Percentiles rank a stretch among this genome's conserved stretches.
Conservation (phyloP, 2,113 vertebrate species). For the Girardinichthys multiradiatus region DNA sequence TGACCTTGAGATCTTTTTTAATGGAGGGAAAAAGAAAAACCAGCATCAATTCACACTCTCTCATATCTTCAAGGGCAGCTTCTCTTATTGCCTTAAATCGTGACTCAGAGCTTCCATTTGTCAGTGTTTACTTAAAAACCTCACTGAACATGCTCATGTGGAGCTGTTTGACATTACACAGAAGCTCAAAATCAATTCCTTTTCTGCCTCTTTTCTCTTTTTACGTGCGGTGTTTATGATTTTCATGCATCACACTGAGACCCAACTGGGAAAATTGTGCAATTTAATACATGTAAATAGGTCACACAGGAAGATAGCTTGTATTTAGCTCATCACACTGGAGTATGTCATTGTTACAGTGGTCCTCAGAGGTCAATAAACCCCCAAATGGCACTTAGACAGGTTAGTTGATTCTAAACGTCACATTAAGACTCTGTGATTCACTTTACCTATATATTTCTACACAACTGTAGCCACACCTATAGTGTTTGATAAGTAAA, state of each 20-base stretch:
- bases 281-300: slow-evolving; percentile 28
- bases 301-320: slow-evolving; percentile 18
- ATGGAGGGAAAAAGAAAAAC: not conserved
- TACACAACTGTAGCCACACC: slow-evolving; percentile 3
- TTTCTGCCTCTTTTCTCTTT: not conserved
- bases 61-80: slow-evolving; percentile 45
- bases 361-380: slow-evolving; percentile 5
- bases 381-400: slow-evolving; percentile 62
- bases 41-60: slow-evolving; percentile 33
- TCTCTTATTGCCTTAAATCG: slow-evolving; percentile 34
- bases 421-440: slow-evolving; percentile 16
- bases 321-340: slow-evolving; percentile 6
- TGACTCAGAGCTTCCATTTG: slow-evolving; percentile 51
- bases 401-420: slow-evolving; percentile 24
- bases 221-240: not conserved
- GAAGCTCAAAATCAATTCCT: slow-evolving; percentile 9
- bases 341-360: slow-evolving; percentile 24
- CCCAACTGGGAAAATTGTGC: not conserved
- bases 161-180: slow-evolving; percentile 13
- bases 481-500: slow-evolving; percentile 22
- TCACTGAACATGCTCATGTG: slow-evolving; percentile 18
- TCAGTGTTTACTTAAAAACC: slow-evolving; percentile 34
- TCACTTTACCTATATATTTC: not conserved
- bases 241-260: slow-evolving; percentile 16
- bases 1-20: slow-evolving; percentile 52